A percentile compares a stretch with the other conserved stretches of the same genome.
Conservation (phyloP, 2,888 invertebrate species). For the Drosophila peninsularis region DNA sequence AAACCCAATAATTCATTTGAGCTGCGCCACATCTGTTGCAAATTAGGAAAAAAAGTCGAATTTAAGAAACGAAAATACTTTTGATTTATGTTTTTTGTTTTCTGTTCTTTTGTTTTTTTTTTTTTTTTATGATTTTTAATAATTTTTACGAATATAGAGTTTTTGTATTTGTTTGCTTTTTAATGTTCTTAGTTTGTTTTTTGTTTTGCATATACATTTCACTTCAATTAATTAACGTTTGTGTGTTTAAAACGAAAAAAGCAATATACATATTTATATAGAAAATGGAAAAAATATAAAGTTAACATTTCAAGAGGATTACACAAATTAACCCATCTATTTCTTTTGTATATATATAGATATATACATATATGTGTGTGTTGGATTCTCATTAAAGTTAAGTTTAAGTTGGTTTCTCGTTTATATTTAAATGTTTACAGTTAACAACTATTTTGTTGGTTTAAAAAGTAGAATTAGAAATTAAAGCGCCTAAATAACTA, state of each 20-base stretch:
- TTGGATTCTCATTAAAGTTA: slow-evolving; percentile 15
- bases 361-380: slow-evolving; percentile 9
- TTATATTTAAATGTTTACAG: slow-evolving; percentile 46
- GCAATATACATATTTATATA: slow-evolving; percentile 37
- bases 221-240: slow-evolving; percentile 48
- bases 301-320: slow-evolving; percentile 40
- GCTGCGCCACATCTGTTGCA: slow-evolving; percentile 38
- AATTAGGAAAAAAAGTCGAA: slow-evolving; percentile 13
- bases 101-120: slow-evolving; percentile 30
- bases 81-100: slow-evolving; percentile 43
- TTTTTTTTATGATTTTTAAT: slow-evolving; percentile 40
- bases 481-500: slow-evolving; percentile 65
- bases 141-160: slow-evolving; percentile 73
- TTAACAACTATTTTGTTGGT: slow-evolving; percentile 45
- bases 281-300: slow-evolving; percentile 36
- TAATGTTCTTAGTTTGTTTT: slow-evolving; percentile 49
- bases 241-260: slow-evolving; percentile 43
- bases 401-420: slow-evolving; percentile 15
- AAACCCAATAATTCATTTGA: not conserved
- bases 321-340: slow-evolving; percentile 24
- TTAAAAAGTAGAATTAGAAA: slow-evolving; percentile 52
- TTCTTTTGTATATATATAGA: not conserved
- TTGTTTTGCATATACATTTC: slow-evolving; percentile 44
- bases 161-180: slow-evolving; percentile 60
- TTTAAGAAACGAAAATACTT: not conserved